These are phyloP conservation scores for Drosophila littoralis DNA, from an alignment of 1,140 invertebrate species.

Conservation along the genomic window DNA sequence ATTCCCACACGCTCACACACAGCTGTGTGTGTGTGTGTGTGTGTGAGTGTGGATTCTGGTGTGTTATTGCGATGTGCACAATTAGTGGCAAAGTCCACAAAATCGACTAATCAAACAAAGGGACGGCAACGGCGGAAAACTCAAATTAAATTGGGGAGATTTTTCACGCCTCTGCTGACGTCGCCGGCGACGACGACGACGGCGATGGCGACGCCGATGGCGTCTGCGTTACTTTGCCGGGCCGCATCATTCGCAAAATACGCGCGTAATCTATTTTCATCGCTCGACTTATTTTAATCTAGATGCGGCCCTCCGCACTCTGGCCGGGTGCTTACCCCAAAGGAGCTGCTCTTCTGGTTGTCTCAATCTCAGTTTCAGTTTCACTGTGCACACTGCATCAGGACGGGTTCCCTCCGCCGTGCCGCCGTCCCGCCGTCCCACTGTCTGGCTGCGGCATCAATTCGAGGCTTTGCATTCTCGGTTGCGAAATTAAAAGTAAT, in stretches of 20 bases:
- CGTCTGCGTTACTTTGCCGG: constrained; percentile 16
- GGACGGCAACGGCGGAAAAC: constrained; percentile 42
- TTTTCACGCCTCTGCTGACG: constrained; percentile 59
- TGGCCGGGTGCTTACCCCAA: constrained; percentile 4
- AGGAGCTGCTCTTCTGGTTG: background rate
- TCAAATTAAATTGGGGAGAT: constrained; percentile 63
- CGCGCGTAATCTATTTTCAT: constrained; percentile 72
- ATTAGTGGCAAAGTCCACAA: constrained; percentile 69
- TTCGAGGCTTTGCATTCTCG: constrained; percentile 55
- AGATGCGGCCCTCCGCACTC: constrained; percentile 37
- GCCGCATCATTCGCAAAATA: constrained; percentile 62
- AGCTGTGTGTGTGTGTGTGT: constrained; percentile 7
- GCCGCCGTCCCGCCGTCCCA: too few relatives aligned
- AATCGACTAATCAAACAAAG: constrained; percentile 70
- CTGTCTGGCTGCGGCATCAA: constrained; percentile 34
- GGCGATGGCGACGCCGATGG: constrained; percentile 3
- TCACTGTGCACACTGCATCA: constrained; percentile 30
- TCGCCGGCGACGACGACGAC: constrained; percentile 8
- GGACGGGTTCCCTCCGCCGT: background rate
- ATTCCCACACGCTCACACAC: constrained; percentile 1
- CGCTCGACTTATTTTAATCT: constrained; percentile 72
- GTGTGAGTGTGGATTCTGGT: background rate
- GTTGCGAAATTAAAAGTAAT: constrained; percentile 67
- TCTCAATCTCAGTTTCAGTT: constrained; percentile 20
- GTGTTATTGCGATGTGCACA: constrained; percentile 45